Base-by-base conservation (phyloP, 2,113 vertebrate species). In the Nerophis lumbriciformis region DNA sequence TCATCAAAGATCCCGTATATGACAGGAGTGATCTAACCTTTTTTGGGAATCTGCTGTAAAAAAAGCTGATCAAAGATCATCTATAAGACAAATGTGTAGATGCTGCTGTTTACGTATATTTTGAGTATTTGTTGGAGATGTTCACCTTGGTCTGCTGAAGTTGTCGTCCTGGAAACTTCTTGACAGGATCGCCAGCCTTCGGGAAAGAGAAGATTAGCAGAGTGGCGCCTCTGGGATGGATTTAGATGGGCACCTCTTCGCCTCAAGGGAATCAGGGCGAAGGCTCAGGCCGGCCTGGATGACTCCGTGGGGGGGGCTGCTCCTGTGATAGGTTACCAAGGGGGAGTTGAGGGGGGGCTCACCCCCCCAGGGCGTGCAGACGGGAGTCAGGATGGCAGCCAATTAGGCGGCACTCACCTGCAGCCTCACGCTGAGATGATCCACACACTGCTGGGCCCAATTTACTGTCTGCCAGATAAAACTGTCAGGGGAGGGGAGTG, bases 381-480 rank as follows among this genome's bases (percentile, higher is more conserved):
- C 66, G 60, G 66, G 72, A 81, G 77, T 83, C 78, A 68, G 86
- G 83, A 88, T 81, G 81, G 88, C 42, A 87, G 86, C 88, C 89
- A 90, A 90, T 91, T 91, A 91, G 85, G 79, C 75, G 64, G 61
- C 66, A 78, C 86, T 89, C 88, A 90, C 85, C 90, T 90, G 76
- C 73, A 85, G 85, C 73, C 81, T 79, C 83, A 72, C 82, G 72
- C 82, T 72, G 86, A 83, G 78, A 83, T 74, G 83, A 82, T 76
- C 83, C 76, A 56, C 80, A 68, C 81, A 72, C 78, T 80, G 76
- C 63, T 65, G 16, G 70, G 80, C 73, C 77, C 82, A 81, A 87
- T 85, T 86, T 87, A 78, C 75, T 57, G 73, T 10, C 69, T 59
- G 68, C 59, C 52, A 78, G 82, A 82, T 83, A 73, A 82, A 79